These are phyloP conservation scores for Drosophila miranda DNA, from an alignment of 1,140 invertebrate species.

Conservation along the genomic window DNA sequence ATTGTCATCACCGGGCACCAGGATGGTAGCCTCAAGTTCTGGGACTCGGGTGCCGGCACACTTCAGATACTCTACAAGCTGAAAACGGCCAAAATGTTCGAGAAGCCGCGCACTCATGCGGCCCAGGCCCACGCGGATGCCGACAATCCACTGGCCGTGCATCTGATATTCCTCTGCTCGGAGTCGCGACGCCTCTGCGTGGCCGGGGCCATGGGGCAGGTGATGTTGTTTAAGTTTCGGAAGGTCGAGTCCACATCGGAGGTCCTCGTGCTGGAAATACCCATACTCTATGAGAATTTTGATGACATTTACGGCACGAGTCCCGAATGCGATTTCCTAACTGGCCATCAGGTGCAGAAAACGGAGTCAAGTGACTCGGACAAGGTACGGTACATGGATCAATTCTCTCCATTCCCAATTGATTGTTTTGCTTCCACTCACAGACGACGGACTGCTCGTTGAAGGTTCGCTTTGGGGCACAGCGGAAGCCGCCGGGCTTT, in stretches of 20 bases:
- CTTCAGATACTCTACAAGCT: slow-evolving; percentile 98
- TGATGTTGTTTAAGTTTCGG: slow-evolving; percentile 97
- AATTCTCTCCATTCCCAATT: background rate
- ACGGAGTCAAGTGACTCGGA: slow-evolving; percentile 85
- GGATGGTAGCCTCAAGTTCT: slow-evolving; percentile 98
- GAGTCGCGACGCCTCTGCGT: slow-evolving; percentile 95
- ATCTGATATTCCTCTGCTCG: slow-evolving; percentile 94
- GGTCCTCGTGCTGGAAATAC: slow-evolving; percentile 93
- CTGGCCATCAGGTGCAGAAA: slow-evolving; percentile 84
- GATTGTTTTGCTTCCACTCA: background rate
- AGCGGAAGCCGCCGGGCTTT: slow-evolving; percentile 94
- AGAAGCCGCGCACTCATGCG: slow-evolving; percentile 85
- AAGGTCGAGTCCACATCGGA: slow-evolving; percentile 94
- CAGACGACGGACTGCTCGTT: slow-evolving; percentile 83
- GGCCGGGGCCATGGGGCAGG: slow-evolving; percentile 94
- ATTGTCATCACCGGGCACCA: slow-evolving; percentile 98
- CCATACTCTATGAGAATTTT: slow-evolving; percentile 91
- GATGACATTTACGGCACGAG: slow-evolving; percentile 91
- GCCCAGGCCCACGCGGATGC: slow-evolving; percentile 83
- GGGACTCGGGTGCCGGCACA: slow-evolving; percentile 97
- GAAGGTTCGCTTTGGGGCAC: slow-evolving; percentile 89
- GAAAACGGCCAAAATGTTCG: slow-evolving; percentile 98
- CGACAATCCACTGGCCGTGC: slow-evolving; percentile 96
- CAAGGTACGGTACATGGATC: slow-evolving; percentile 76
- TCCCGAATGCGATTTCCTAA: slow-evolving; percentile 89